phyloP scores from a whole-genome alignment of 2,888 invertebrate genomes.

The Tricholauxania praeusta region DNA sequence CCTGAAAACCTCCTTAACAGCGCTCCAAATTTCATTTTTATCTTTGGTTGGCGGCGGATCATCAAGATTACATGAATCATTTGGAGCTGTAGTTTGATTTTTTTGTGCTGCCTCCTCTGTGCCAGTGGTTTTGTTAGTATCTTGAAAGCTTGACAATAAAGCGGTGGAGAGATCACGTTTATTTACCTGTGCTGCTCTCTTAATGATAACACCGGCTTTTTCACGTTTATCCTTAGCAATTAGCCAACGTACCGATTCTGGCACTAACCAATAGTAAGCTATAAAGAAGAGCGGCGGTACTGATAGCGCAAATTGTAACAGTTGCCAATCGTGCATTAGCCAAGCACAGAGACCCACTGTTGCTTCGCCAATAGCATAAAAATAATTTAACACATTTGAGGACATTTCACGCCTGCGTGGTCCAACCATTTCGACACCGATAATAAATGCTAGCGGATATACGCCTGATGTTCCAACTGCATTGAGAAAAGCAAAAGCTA shows the following conservation, averaged over 20 bases:
- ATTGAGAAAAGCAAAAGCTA: slow-evolving; percentile 71
- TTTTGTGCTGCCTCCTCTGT: neutral
- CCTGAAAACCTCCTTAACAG: slow-evolving; percentile 67
- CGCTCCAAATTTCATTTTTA: slow-evolving; percentile 63
- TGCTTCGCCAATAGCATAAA: slow-evolving; percentile 76
- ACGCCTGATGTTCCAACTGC: slow-evolving; percentile 75
- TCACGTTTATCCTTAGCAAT: slow-evolving; percentile 71
- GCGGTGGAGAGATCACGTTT: slow-evolving; percentile 68
- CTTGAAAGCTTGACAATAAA: slow-evolving; percentile 68
- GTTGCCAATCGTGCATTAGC: slow-evolving; percentile 73
- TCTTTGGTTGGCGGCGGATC: slow-evolving; percentile 15
- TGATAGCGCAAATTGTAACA: slow-evolving; percentile 72
- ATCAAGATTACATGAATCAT: neutral
- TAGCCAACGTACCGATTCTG: slow-evolving; percentile 78
- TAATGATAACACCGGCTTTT: slow-evolving; percentile 71
- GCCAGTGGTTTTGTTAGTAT: slow-evolving; percentile 1
- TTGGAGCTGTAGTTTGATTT: neutral
- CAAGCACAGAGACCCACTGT: slow-evolving; percentile 73
- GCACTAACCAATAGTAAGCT: slow-evolving; percentile 74
- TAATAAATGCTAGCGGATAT: slow-evolving; percentile 73
- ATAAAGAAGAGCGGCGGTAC: slow-evolving; percentile 73
- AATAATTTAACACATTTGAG: slow-evolving; percentile 74
- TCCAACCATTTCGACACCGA: slow-evolving; percentile 77
- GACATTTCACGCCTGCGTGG: slow-evolving; percentile 73
- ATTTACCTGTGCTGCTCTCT: slow-evolving; percentile 72